Evolutionary conservation across 2,797 vertebrate genomes (phyloP), one percentile per base, ranked within the genome.

Genomic region (Brachymystax lenok): DNA sequence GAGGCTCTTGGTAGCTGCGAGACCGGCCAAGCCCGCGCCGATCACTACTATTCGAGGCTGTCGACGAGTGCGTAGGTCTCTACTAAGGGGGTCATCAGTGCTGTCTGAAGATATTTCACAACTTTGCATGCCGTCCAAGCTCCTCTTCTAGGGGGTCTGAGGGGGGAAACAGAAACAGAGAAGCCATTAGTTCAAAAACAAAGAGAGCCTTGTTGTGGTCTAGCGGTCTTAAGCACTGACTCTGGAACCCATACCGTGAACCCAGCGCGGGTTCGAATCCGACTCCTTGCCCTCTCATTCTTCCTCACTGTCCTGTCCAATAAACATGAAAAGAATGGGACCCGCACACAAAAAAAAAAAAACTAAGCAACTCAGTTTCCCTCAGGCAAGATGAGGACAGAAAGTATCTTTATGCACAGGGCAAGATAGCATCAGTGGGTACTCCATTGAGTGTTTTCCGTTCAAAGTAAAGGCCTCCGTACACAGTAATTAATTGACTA

Each of bases 111-210:
- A 97, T 96, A 97, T 95, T 96, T 99, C 97, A 98, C 97, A 98
- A 99, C 97, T 99, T 99, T 99, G 98, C 98, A 99, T 99, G 96
- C 98, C 98, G 96, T 97, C 97, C 95, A 94, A 95, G 89, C 96
- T 98, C 95, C 92, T 95, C 95, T 97, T 94, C 94, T 95, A 96
- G 95, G 93, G 92, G 94, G 95, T 95, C 98, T 99, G 86, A 0
- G 19, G 0, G 19, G 56, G 50, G 24, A 24, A 86, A 73, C 59
- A 63, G 59, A 21, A 8, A 10, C 19, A 59, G n/a, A n/a, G 19
- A 63, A 63, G 8, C 8, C 24, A 6, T 3, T 7, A 21, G 21
- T 61, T 61, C 24, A 61, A 61, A 59, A 61, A 24, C 59, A 61
- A 21, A 2, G 40, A 10, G 40, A 46, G 59, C 59, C 14, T 61